Percentiles rank a stretch among this genome's conserved stretches.
Evolutionary conservation across 2,888 invertebrate species (phyloP).

Genomic region (Neoscelio sp.): DNA sequence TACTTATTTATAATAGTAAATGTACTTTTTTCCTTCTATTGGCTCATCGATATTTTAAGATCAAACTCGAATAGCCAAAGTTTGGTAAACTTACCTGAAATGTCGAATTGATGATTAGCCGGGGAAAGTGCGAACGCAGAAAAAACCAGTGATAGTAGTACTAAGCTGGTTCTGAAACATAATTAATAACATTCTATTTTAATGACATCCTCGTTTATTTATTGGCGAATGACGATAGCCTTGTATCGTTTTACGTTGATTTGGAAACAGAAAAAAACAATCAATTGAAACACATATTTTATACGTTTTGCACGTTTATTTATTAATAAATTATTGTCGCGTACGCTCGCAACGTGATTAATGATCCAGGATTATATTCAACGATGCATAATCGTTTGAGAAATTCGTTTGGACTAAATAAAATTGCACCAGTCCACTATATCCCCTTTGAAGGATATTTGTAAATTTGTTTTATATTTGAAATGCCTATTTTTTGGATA

Average conservation of each 20-base stretch:
- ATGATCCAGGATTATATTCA: too few species aligned
- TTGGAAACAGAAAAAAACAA: too few species aligned
- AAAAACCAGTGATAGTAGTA: slow-evolving; percentile 75
- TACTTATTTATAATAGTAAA: too few species aligned
- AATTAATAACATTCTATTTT: slow-evolving; percentile 49
- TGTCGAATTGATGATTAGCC: slow-evolving; percentile 74
- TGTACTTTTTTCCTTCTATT: too few species aligned
- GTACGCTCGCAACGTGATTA: neutral
- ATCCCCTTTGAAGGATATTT: too few species aligned
- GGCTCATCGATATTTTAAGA: slow-evolving; percentile 27
- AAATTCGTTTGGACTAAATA: too few species aligned
- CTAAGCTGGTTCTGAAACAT: slow-evolving; percentile 78
- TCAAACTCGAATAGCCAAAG: neutral
- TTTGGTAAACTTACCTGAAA: slow-evolving; percentile 76
- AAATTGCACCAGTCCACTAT: too few species aligned
- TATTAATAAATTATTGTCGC: neutral
- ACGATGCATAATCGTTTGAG: too few species aligned
- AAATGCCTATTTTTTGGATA: neutral
- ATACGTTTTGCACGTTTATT: neutral
- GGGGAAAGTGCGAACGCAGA: slow-evolving; percentile 74
- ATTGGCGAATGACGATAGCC: neutral
- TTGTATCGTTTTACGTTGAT: neutral
- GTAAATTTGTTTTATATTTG: too few species aligned
- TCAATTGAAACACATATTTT: too few species aligned
- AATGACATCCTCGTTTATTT: slow-evolving; percentile 3